Evolutionary conservation across 2,797 vertebrate genomes (phyloP).

Genomic region (Megalops cyprinoides): DNA sequence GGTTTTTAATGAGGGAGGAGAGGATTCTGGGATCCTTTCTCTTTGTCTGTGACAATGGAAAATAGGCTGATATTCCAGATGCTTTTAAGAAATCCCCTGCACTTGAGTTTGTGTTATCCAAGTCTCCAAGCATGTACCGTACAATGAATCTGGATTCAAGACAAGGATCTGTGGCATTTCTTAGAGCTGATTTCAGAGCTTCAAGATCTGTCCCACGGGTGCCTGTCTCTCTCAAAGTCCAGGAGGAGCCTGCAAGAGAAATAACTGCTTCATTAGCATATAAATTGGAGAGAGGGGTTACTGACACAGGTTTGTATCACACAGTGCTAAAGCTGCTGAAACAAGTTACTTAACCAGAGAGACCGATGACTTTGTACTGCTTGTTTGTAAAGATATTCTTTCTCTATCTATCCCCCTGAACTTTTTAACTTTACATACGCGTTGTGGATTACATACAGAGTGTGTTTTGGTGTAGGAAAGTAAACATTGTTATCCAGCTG

Average conservation of each 20-base stretch:
- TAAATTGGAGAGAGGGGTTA: conserved; percentile 34
- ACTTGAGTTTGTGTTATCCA: neutral
- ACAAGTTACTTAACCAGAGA: conserved; percentile 14
- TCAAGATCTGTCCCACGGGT: conserved; percentile 7
- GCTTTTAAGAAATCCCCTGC: neutral
- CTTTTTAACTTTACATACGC: too few species aligned
- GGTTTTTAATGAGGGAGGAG: neutral
- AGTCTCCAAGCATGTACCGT: neutral
- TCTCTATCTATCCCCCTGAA: neutral
- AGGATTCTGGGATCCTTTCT: neutral
- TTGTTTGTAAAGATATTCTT: conserved; percentile 9
- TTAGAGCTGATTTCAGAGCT: neutral
- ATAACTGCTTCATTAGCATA: conserved; percentile 27
- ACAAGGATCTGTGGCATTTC: neutral
- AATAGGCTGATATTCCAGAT: neutral
- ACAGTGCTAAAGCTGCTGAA: conserved; percentile 10
- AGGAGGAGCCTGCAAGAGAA: conserved; percentile 2
- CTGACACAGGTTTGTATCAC: conserved; percentile 16
- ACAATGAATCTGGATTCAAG: neutral
- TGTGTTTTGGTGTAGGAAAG: too few species aligned
- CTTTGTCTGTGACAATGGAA: neutral
- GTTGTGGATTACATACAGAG: too few species aligned
- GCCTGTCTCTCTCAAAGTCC: neutral
- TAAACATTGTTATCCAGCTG: too few species aligned
- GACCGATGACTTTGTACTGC: conserved; percentile 4